Conservation (phyloP, 1,140 invertebrate species). For the Schlechtendalia chinensis region DNA sequence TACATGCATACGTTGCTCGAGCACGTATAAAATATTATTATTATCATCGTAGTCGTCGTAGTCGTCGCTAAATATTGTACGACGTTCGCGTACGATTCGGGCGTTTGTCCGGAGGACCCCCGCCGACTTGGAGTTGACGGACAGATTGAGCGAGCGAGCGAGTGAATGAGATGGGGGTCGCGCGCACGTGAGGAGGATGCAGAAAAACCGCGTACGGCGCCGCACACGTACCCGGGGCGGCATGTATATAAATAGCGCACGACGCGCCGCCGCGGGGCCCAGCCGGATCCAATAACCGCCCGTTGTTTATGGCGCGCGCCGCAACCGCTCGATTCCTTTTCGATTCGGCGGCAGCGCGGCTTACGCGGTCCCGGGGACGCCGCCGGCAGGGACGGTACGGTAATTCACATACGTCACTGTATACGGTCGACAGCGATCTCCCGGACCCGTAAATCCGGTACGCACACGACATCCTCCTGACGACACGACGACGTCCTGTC, state of each 20-base stretch:
- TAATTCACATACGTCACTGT: neutral
- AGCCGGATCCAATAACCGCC: conserved; percentile 24
- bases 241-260: neutral
- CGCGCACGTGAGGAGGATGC: conserved; percentile 10
- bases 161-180: too few species aligned
- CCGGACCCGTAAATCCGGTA: conserved; percentile 27
- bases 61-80: neutral
- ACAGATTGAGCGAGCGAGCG: too few species aligned
- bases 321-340: conserved; percentile 15
- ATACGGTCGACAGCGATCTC: conserved; percentile 14
- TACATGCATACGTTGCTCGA: neutral
- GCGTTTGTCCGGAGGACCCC: neutral
- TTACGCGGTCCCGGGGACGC: neutral
- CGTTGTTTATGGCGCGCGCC: conserved; percentile 11
- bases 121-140: neutral
- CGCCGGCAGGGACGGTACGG: neutral
- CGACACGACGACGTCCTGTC: neutral
- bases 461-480: neutral
- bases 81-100: neutral
- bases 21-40: conserved; percentile 11
- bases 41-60: neutral
- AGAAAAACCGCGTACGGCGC: neutral
- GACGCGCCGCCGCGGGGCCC: neutral
- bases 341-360: neutral
- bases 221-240: neutral